These are phyloP conservation scores for Brachionus asplanchnoidis DNA, from an alignment of 1,140 invertebrate species.

Conservation along the genomic window DNA sequence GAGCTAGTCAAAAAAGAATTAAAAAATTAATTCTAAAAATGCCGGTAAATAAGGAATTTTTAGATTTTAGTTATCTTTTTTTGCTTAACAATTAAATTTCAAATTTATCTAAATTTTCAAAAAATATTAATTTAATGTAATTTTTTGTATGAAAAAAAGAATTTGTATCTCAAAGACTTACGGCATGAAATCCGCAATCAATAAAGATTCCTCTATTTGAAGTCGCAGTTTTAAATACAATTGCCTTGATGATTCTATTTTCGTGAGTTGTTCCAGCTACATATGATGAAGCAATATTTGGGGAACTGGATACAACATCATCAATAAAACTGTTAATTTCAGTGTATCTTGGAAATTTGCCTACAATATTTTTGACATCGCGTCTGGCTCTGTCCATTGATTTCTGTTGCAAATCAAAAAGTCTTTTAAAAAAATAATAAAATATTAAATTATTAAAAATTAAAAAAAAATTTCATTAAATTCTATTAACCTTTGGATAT, in stretches of 20 bases:
- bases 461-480: too few species aligned
- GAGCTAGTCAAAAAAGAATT: too few species aligned
- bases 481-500: not conserved
- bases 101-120: too few species aligned
- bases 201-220: constrained; percentile 6
- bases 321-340: constrained; percentile 34
- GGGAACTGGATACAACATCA: not conserved
- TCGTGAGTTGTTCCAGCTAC: not conserved
- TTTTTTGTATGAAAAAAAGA: too few species aligned
- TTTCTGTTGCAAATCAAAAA: not conserved
- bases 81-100: too few species aligned
- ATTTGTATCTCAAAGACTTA: not conserved
- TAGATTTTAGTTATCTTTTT: too few species aligned
- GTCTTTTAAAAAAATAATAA: not conserved
- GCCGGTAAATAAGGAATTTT: too few species aligned
- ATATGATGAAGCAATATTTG: constrained; percentile 14
- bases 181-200: constrained; percentile 40
- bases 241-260: not conserved
- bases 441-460: too few species aligned
- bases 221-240: constrained; percentile 3
- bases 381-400: constrained; percentile 25
- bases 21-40: too few species aligned
- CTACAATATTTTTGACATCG: not conserved
- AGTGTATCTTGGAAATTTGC: not conserved
- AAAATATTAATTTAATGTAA: too few species aligned